Evolutionary conservation across 2,113 vertebrate genomes (phyloP).

Genomic region (Cynocephalus volans): DNA sequence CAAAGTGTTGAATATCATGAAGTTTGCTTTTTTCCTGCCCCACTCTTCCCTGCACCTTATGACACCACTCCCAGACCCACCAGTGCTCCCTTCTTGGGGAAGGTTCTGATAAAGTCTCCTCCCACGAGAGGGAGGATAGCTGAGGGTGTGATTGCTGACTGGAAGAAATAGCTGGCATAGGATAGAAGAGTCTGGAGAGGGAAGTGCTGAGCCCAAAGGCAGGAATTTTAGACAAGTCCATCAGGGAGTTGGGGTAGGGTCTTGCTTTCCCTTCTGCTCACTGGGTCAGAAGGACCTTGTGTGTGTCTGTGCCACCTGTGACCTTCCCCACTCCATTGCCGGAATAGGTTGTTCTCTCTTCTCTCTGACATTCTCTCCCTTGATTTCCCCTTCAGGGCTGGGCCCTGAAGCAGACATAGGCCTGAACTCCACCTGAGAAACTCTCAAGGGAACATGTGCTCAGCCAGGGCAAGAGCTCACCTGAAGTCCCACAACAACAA

Average conservation of each 20-base stretch:
- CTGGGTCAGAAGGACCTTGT: not conserved
- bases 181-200: not conserved
- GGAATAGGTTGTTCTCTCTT: not conserved
- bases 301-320: not conserved
- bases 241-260: not conserved
- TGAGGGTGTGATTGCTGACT: not conserved
- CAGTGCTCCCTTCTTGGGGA: not conserved
- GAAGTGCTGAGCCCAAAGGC: not conserved
- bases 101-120: slow-evolving; percentile 8
- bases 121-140: not conserved
- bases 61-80: not conserved
- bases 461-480: not conserved
- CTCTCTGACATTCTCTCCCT: not conserved
- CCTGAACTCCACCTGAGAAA: not conserved
- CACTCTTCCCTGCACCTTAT: not conserved
- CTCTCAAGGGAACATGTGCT: not conserved
- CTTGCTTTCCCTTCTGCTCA: not conserved
- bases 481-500: not conserved
- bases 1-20: not conserved
- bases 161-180: not conserved
- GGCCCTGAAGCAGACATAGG: not conserved
- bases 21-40: not conserved
- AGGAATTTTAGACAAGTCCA: not conserved
- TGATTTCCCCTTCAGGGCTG: not conserved
- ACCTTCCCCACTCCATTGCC: not conserved